Conservation (phyloP, 2,888 invertebrate species). For the Tuta absoluta region DNA sequence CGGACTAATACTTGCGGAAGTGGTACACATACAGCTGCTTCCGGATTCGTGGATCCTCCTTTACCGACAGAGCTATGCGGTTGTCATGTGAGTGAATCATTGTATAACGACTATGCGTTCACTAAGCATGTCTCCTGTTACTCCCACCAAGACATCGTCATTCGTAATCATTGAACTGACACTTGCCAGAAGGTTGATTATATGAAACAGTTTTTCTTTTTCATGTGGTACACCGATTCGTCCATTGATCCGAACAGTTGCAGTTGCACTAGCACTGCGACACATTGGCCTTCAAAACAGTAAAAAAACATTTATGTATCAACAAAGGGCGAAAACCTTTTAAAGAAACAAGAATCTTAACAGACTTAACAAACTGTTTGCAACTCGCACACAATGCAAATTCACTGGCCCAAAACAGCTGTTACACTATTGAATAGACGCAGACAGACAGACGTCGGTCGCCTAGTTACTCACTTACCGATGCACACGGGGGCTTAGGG, state of each 20-base stretch:
- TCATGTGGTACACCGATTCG: too few relatives aligned
- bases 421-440: not conserved
- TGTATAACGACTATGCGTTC: conserved; percentile 16
- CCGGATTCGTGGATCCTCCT: conserved; percentile 41
- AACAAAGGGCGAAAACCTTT: not conserved
- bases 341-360: not conserved
- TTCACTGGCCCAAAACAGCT: conserved; percentile 3
- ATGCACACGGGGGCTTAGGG: conserved; percentile 22
- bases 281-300: too few relatives aligned
- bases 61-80: not conserved
- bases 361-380: conserved; percentile 20
- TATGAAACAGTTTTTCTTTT: too few relatives aligned
- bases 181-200: not conserved
- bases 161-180: conserved; percentile 1
- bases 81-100: not conserved
- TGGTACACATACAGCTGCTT: conserved; percentile 48
- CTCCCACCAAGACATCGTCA: too few relatives aligned
- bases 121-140: conserved; percentile 21
- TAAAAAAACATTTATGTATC: conserved; percentile 40
- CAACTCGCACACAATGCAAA: not conserved
- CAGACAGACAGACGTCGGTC: conserved; percentile 19
- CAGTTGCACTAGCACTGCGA: too few relatives aligned
- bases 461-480: conserved; percentile 13
- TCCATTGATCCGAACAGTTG: too few relatives aligned
- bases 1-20: conserved; percentile 56